Evolutionary conservation across 2,797 vertebrate species (phyloP).

Genomic region (Microchirus variegatus): DNA sequence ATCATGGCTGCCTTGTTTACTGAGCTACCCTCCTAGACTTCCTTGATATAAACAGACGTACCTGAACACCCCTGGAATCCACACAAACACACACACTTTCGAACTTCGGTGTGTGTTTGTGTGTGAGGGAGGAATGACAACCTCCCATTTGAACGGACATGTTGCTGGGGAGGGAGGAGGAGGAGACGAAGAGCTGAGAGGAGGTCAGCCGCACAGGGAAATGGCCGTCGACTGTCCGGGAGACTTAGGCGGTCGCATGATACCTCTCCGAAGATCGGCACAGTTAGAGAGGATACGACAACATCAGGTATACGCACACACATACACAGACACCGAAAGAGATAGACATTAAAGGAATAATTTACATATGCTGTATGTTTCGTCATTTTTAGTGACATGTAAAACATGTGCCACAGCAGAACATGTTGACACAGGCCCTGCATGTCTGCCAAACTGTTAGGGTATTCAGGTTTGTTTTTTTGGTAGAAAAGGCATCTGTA

Average conservation of each 20-base stretch:
- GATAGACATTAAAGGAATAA: too few species aligned
- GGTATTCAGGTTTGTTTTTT: too few species aligned
- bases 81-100: slow-evolving; percentile 20
- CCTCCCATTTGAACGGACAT: slow-evolving; percentile 95
- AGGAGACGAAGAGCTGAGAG: slow-evolving; percentile 65
- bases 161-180: slow-evolving; percentile 82
- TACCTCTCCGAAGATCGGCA: slow-evolving; percentile 89
- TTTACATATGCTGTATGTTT: too few species aligned
- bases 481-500: too few species aligned
- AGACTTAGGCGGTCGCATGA: slow-evolving; percentile 91
- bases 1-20: slow-evolving; percentile 56
- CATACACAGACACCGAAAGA: not conserved
- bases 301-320: slow-evolving; percentile 80
- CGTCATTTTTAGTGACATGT: too few species aligned
- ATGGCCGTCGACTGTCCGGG: slow-evolving; percentile 98
- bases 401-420: too few species aligned
- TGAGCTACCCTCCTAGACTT: slow-evolving; percentile 64
- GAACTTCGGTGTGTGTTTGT: slow-evolving; percentile 24
- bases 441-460: too few species aligned
- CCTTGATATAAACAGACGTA: not conserved
- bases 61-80: slow-evolving; percentile 1
- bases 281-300: slow-evolving; percentile 96
- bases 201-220: slow-evolving; percentile 89
- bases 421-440: too few species aligned
- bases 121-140: slow-evolving; percentile 79